Conservation (phyloP, 2,797 vertebrate species). For the Pterois miles region DNA sequence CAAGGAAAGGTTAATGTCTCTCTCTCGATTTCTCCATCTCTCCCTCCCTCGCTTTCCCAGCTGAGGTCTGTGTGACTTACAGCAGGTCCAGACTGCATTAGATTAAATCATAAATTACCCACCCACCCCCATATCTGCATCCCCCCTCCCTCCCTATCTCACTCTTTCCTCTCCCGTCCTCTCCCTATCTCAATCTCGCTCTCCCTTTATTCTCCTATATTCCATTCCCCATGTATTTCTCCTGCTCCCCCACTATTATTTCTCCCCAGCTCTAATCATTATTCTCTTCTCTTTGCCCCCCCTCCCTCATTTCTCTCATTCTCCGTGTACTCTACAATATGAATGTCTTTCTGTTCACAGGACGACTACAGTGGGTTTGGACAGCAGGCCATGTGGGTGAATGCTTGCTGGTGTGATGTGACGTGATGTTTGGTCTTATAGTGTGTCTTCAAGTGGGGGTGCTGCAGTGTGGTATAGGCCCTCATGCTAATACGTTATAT, state of each 20-base stretch:
- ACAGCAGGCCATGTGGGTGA: conserved; percentile 48
- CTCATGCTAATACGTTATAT: background rate
- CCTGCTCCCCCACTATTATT: conserved; percentile 70
- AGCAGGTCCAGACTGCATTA: conserved; percentile 95
- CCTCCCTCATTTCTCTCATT: conserved; percentile 46
- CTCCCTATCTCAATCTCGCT: conserved; percentile 72
- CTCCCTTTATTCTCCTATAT: conserved; percentile 75
- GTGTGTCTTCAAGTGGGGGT: background rate
- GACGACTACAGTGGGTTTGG: conserved; percentile 48
- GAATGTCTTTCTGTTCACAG: conserved; percentile 46
- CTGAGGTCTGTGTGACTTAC: conserved; percentile 94
- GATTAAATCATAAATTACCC: conserved; percentile 99
- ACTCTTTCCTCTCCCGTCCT: conserved; percentile 61
- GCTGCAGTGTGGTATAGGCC: background rate
- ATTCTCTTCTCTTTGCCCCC: conserved; percentile 63
- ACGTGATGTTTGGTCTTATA: conserved; percentile 24
- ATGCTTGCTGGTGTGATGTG: conserved; percentile 22
- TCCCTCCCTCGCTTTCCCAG: conserved; percentile 82
- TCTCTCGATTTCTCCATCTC: conserved; percentile 72
- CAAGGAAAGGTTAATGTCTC: conserved; percentile 83
- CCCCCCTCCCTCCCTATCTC: conserved; percentile 61
- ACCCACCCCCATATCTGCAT: conserved; percentile 91
- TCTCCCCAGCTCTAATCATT: conserved; percentile 74
- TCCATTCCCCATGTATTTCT: conserved; percentile 76
- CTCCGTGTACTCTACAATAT: conserved; percentile 48